Evolutionary conservation across 2,888 invertebrate species (phyloP), one percentile per base, ranked within the genome.

Genomic region (Amphipoea oculea): DNA sequence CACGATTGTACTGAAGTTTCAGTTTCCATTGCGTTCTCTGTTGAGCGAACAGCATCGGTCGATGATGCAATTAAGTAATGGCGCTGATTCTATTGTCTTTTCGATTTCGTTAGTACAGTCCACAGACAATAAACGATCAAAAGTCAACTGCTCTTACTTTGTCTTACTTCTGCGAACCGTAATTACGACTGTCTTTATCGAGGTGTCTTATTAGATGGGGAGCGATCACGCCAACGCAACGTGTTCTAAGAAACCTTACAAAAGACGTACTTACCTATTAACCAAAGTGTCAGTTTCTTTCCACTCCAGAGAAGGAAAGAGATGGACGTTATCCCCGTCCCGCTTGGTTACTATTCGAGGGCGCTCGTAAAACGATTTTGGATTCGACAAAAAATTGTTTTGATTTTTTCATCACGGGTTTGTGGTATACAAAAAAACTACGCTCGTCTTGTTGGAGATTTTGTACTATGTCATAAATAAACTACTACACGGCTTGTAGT

Each of bases 351-450:
- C 96, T 95, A 96, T 94, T 93, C 92, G 94, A 95, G 94, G 93
- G 93, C 93, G 94, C 95, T 96, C 96, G 96, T 97, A 96, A 96
- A 96, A 95, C 93, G 92, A 94, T 94, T 96, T 94, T 92, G 94
- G 91, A 86, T 92, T 90, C 87, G 82, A 96, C 95, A 96, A 95
- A 96, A 96, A 96, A 93, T 94, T 96, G 96, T 96, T 96, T 96
- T 95, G 96, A 93, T 96, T 96, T 96, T 95, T 96, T 96, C 95
- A 90, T 91, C 89, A 88, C 88, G 89, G 92, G 91, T 89, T 90
- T 90, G 88, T 89, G 89, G 86, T 85, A 80, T 83, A 92, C 93
- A 48, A 94, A 94, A 71, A 94, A 91, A 85, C 83, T 85, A 89
- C 86, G 89, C 90, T 92, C 92, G 91, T 94, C 94, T 94, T 95